Conservation (phyloP, 1,140 invertebrate genomes). For the Hermetia illucens region DNA sequence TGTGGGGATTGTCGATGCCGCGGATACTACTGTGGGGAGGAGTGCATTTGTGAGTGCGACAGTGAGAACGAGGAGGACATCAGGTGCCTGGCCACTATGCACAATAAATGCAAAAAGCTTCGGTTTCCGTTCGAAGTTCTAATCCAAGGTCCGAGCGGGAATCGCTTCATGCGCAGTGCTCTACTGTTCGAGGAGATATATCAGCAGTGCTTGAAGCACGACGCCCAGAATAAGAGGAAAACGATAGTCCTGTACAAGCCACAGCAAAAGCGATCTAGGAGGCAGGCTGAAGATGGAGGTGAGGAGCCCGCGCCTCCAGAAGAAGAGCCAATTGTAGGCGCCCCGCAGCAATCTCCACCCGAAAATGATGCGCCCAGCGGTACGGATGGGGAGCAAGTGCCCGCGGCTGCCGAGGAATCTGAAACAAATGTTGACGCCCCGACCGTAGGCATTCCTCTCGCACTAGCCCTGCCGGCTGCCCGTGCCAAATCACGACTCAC, state of each 20-base stretch:
- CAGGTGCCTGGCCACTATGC: slow-evolving; percentile 23
- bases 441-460: no score
- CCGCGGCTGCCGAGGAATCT: neutral
- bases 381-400: neutral
- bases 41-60: slow-evolving; percentile 26
- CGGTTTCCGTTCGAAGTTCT: slow-evolving; percentile 21
- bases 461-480: no score
- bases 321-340: neutral
- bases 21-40: slow-evolving; percentile 28
- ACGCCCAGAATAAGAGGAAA: neutral
- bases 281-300: no score
- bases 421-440: neutral
- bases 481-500: no score
- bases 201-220: neutral
- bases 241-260: neutral
- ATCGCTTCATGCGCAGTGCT: slow-evolving; percentile 24
- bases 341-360: neutral
- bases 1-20: slow-evolving; percentile 25
- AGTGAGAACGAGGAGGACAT: slow-evolving; percentile 19
- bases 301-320: neutral
- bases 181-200: slow-evolving; percentile 22
- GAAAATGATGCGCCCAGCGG: neutral
- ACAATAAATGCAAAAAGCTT: slow-evolving; percentile 15
- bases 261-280: no score
- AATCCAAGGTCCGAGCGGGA: slow-evolving; percentile 24